Conservation (phyloP, 1,140 invertebrate genomes). For the Pseudomyrmex gracilis region DNA sequence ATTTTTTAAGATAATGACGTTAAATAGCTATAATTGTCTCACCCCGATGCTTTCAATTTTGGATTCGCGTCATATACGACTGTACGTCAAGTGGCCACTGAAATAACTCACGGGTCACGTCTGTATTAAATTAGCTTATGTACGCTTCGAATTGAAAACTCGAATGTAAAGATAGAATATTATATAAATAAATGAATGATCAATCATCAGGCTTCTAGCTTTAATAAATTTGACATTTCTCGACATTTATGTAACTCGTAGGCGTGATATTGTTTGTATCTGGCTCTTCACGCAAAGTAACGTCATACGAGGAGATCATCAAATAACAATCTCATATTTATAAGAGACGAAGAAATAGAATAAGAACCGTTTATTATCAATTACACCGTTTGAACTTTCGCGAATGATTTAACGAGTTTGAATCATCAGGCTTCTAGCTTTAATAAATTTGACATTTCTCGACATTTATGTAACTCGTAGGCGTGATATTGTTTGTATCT, state of each 20-base stretch:
- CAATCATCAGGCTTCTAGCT: too few relatives aligned
- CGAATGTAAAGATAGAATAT: too few relatives aligned
- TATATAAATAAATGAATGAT: too few relatives aligned
- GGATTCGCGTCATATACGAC: too few relatives aligned
- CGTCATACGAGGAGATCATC: background rate
- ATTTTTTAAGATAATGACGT: too few relatives aligned
- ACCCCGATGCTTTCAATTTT: too few relatives aligned
- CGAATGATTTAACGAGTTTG: constrained; percentile 9
- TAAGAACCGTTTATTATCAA: constrained; percentile 34
- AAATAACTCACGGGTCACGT: too few relatives aligned
- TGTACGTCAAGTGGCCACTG: too few relatives aligned
- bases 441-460: constrained; percentile 14
- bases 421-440: background rate
- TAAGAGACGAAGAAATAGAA: background rate
- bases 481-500: background rate
- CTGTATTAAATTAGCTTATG: too few relatives aligned
- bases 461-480: background rate
- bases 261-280: background rate
- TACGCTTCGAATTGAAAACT: too few relatives aligned
- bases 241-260: constrained; percentile 5
- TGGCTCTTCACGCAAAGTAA: background rate
- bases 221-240: constrained; percentile 13
- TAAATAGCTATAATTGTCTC: too few relatives aligned
- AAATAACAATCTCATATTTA: background rate
- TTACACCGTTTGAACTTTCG: constrained; percentile 32